Conservation (phyloP, 1,140 invertebrate genomes). For the Melanaphis sacchari region DNA sequence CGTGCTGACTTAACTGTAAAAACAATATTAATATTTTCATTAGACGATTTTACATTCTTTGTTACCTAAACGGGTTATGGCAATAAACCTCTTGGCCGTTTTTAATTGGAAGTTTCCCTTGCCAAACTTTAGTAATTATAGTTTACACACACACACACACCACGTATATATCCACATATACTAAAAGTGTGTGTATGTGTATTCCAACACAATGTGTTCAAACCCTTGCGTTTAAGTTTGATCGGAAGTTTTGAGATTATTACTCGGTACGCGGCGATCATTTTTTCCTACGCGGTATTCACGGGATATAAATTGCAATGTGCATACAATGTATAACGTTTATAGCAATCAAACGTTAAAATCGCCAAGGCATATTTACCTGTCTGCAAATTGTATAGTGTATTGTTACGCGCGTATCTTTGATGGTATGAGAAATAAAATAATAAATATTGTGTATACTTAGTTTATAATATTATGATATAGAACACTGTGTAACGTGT, state of each 20-base stretch:
- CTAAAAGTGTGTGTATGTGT: background rate
- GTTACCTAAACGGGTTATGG: background rate
- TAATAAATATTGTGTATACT: too few relatives aligned
- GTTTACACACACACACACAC: background rate
- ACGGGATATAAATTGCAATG: background rate
- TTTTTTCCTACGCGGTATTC: background rate
- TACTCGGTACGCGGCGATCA: background rate
- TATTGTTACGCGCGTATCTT: background rate
- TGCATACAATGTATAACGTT: background rate
- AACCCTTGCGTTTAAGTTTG: background rate
- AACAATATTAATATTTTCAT: background rate
- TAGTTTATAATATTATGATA: background rate
- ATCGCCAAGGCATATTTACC: background rate
- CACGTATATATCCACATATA: background rate
- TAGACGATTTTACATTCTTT: background rate
- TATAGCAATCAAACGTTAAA: background rate
- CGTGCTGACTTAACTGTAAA: background rate
- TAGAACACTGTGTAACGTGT: background rate
- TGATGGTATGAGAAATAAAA: background rate
- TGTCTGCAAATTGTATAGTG: background rate
- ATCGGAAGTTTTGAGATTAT: constrained; percentile 32
- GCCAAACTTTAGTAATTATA: constrained; percentile 40
- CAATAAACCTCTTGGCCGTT: constrained; percentile 5
- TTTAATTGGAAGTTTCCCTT: constrained; percentile 35
- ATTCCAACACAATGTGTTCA: constrained; percentile 11